Evolutionary conservation across 2,113 vertebrate species (phyloP), one percentile per base, ranked within the genome.

Genomic region (Todiramphus saurophagus): DNA sequence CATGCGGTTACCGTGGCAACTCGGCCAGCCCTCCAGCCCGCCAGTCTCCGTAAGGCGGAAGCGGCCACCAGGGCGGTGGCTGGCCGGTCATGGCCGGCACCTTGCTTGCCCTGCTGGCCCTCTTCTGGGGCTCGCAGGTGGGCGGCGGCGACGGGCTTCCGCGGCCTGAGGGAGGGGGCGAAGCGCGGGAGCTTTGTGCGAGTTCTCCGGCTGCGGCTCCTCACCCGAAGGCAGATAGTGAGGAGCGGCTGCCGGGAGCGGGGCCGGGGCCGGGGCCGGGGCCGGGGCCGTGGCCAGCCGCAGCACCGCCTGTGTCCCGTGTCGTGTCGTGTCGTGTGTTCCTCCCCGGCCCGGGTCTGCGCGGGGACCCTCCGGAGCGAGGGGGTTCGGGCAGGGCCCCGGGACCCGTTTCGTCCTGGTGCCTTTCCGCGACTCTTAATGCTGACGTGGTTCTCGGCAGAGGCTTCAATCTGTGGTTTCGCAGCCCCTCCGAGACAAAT

Each of bases 401-500:
- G n/a, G 25, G 35, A 4, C 8, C 14, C 44, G 5, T 5, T 8
- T 18, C 24, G 43, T 14, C 27, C 18, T 4, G 35, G 27, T 27
- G 43, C 27, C 27, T 24, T 16, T 18, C 44, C 3, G 11, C 13
- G 5, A 17, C 39, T 19, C 13, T 6, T 4, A 33, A 8, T n/a
- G 16, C 13, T 24, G 2, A 2, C 9, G 41, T 6, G 20, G 11
- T 7, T 11, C 5, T 3, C 1, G 21, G 16, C 3, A 13, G 51
- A 13, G n/a, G 31, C 19, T 37, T 5, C 3, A 2, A 5, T 13
- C 1, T 2, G 35, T 7, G 53, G 1, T 28, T 7, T n/a, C 0
- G 0, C 10, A 6, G 80, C 16, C 10, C 33, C 3, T 11, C 59
- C 3, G 31, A 5, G 30, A 3, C 3, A 5, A 33, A 6, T 0